Conservation (phyloP, 2,113 vertebrate genomes). For the Polyodon spathula region DNA sequence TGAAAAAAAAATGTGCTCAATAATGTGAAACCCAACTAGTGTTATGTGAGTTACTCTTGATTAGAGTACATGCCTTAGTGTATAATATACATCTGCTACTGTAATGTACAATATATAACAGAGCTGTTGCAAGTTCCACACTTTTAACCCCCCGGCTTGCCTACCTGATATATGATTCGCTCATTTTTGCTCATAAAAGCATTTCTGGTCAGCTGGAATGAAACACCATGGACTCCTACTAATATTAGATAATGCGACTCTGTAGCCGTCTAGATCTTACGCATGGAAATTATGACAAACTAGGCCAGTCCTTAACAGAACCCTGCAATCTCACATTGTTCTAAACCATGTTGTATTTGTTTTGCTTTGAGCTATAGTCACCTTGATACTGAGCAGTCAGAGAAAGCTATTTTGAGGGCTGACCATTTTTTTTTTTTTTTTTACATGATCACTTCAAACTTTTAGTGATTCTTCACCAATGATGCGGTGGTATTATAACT, state of each 20-base stretch:
- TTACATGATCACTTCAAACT: no score
- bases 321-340: background rate
- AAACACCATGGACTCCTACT: background rate
- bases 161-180: slow-evolving; percentile 3
- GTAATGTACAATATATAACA: background rate
- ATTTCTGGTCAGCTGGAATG: slow-evolving; percentile 10
- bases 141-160: background rate
- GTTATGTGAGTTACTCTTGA: no score
- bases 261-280: background rate
- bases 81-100: no score
- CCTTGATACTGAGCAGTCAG: background rate
- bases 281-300: slow-evolving; percentile 7
- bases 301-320: background rate
- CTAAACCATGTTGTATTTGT: background rate
- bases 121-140: background rate
- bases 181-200: slow-evolving; percentile 5
- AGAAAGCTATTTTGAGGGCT: background rate
- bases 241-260: slow-evolving; percentile 7
- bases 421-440: no score
- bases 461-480: no score
- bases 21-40: no score
- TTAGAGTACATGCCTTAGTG: no score
- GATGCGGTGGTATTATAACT: no score
- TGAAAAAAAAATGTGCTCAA: no score
- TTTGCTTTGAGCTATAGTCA: background rate